A percentile compares a stretch with the other conserved stretches of the same genome.
phyloP scores from a whole-genome alignment of 2,113 vertebrate species.

The Morone chrysops region DNA sequence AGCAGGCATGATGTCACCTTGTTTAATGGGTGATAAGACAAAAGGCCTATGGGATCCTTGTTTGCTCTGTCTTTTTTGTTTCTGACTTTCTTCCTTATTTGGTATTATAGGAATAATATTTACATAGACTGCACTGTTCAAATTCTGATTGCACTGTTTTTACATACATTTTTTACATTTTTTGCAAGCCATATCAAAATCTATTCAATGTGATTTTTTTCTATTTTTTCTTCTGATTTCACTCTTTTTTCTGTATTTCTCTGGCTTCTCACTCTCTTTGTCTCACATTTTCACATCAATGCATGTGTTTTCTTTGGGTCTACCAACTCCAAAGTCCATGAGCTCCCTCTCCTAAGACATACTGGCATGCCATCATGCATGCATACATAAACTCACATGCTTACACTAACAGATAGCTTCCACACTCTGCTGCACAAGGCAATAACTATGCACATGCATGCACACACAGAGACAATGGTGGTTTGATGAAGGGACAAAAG shows the following conservation, averaged over 20 bases:
- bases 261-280: neutral
- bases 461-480: constrained; percentile 60
- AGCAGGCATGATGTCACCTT: constrained; percentile 71
- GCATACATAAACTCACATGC: constrained; percentile 37
- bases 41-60: neutral
- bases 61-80: neutral
- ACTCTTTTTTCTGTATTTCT: neutral
- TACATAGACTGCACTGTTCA: neutral
- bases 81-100: neutral
- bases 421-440: constrained; percentile 45
- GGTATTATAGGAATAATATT: neutral
- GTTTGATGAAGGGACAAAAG: constrained; percentile 66
- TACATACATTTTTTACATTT: neutral
- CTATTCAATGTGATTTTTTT: neutral
- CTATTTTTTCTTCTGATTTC: neutral
- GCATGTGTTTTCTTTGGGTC: neutral
- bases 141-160: constrained; percentile 1
- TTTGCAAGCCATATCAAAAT: neutral
- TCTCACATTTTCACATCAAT: constrained; percentile 28
- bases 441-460: constrained; percentile 55
- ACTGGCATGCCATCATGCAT: constrained; percentile 16
- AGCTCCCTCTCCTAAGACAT: neutral
- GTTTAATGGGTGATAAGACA: constrained; percentile 55
- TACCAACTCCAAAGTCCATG: neutral
- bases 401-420: constrained; percentile 35